phyloP scores from a whole-genome alignment of 2,797 vertebrate genomes.

The Diplodus sargus region DNA sequence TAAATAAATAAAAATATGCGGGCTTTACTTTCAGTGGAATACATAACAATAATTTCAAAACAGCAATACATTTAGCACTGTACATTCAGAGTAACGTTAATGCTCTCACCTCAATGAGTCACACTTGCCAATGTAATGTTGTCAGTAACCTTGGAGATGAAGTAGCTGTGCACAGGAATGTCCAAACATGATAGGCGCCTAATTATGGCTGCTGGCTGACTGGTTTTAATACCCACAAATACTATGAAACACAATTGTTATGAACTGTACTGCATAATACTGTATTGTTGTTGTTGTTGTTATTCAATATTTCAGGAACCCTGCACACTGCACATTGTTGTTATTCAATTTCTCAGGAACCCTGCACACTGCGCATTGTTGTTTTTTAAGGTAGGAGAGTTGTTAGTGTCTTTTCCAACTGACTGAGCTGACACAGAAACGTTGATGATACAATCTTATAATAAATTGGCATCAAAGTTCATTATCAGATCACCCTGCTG shows the following conservation, averaged over 20 bases:
- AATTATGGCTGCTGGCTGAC: conserved; percentile 1
- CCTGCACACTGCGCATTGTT: too few relatives aligned
- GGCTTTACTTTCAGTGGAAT: not conserved
- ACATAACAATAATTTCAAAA: not conserved
- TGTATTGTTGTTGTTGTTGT: not conserved
- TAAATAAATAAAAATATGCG: not conserved
- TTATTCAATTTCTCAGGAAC: too few relatives aligned
- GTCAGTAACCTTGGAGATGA: conserved; percentile 71
- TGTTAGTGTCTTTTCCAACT: not conserved
- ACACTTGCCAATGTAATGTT: conserved; percentile 57
- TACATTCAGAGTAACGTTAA: not conserved
- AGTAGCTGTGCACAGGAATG: conserved; percentile 9
- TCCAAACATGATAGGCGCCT: not conserved
- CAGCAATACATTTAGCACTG: not conserved
- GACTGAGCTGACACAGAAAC: not conserved
- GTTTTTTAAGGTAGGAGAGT: not conserved
- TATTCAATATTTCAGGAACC: too few relatives aligned
- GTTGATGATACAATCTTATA: not conserved
- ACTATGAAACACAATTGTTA: not conserved
- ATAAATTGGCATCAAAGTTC: not conserved
- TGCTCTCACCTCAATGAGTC: conserved; percentile 41
- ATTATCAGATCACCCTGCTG: not conserved
- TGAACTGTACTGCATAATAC: not conserved
- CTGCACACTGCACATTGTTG: too few relatives aligned
- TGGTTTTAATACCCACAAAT: not conserved